These are phyloP conservation scores for Stomatorhinus walkeri DNA, from an alignment of 2,797 vertebrate species.

Conservation along the genomic window DNA sequence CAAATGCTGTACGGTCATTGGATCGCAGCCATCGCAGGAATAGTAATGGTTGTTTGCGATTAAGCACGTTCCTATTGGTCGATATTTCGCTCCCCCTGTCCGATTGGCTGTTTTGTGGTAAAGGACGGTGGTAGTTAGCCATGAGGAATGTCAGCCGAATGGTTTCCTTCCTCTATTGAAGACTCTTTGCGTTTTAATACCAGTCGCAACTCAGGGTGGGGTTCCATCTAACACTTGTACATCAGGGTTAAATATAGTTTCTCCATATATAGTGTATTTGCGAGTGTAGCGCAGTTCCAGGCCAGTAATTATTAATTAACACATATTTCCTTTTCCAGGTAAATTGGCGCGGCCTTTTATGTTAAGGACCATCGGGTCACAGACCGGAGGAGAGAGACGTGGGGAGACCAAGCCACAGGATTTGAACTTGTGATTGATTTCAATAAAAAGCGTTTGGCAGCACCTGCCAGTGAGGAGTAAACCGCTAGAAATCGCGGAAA, in stretches of 20 bases:
- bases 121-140: conserved; percentile 23
- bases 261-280: neutral
- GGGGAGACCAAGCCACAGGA: conserved; percentile 44
- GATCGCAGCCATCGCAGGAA: neutral
- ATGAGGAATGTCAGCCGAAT: conserved; percentile 26
- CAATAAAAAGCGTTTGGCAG: conserved; percentile 31
- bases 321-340: conserved; percentile 44
- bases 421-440: conserved; percentile 45
- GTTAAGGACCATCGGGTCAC: conserved; percentile 56
- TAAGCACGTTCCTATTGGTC: neutral
- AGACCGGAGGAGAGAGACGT: conserved; percentile 60
- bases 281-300: neutral
- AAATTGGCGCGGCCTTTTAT: conserved; percentile 53
- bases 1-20: conserved; percentile 39
- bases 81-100: neutral
- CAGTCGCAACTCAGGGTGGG: conserved; percentile 35
- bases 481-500: neutral
- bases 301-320: neutral
- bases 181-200: conserved; percentile 27
- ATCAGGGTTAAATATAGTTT: neutral
- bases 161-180: conserved; percentile 42
- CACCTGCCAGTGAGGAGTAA: conserved; percentile 22
- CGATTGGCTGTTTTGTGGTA: conserved; percentile 1
- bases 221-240: conserved; percentile 24
- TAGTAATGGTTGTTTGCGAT: conserved; percentile 16